Evolutionary conservation across 2,888 invertebrate species (phyloP).

Genomic region (Baccha elongata): DNA sequence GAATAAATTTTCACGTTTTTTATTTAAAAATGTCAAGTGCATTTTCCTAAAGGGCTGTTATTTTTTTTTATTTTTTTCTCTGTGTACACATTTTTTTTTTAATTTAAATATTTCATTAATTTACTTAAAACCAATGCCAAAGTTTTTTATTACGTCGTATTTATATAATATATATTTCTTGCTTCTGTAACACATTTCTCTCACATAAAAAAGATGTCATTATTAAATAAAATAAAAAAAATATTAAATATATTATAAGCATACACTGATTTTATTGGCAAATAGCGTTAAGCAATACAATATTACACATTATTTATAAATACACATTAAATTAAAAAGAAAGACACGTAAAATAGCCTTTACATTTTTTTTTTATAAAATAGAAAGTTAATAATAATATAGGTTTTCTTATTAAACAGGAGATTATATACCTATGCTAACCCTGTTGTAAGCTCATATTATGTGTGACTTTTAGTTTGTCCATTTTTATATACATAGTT

Average conservation of each 20-base stretch:
- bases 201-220: conserved; percentile 26
- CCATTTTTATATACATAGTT: too few relatives aligned
- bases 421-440: conserved; percentile 28
- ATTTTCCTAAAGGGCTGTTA: conserved; percentile 36
- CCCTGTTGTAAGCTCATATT: conserved; percentile 33
- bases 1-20: not conserved
- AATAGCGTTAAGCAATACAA: conserved; percentile 70
- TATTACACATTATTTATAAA: conserved; percentile 57
- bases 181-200: conserved; percentile 39
- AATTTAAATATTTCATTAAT: conserved; percentile 27
- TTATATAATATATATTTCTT: conserved; percentile 19
- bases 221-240: conserved; percentile 28
- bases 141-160: not conserved
- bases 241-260: conserved; percentile 60
- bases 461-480: conserved; percentile 14
- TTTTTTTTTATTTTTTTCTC: conserved; percentile 6
- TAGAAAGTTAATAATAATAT: conserved; percentile 1
- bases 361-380: conserved; percentile 25
- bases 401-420: too few relatives aligned
- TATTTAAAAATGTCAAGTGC: conserved; percentile 30
- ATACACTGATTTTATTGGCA: conserved; percentile 65
- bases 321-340: conserved; percentile 55
- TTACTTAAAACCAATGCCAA: conserved; percentile 67
- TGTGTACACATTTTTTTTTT: conserved; percentile 24
- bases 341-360: conserved; percentile 59